Evolutionary conservation across 2,888 invertebrate genomes (phyloP).

Genomic region (Drosophila quasianomalipes): DNA sequence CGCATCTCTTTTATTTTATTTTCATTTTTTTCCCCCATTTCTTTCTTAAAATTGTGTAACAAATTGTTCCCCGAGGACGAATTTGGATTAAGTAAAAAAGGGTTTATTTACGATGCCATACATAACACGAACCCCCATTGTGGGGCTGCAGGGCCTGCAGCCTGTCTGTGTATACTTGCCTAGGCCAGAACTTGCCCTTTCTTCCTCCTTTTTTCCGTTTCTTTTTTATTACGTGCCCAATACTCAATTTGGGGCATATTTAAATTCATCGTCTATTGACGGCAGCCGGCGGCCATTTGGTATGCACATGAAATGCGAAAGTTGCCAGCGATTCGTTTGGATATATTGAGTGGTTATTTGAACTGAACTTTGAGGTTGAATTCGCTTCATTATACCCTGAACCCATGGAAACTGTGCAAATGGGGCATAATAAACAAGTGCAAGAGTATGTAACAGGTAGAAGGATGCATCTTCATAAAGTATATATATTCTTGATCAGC

Average conservation of each 20-base stretch:
- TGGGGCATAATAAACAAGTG: not conserved
- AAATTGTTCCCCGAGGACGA: conserved; percentile 81
- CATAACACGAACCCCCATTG: conserved; percentile 58
- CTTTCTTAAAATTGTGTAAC: conserved; percentile 77
- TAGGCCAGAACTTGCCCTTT: conserved; percentile 18
- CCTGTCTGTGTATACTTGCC: conserved; percentile 30
- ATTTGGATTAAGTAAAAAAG: conserved; percentile 81
- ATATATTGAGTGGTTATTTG: conserved; percentile 81
- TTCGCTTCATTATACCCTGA: conserved; percentile 67
- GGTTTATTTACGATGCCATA: conserved; percentile 81
- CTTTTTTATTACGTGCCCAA: conserved; percentile 80
- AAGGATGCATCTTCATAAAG: not conserved
- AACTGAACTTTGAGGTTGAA: conserved; percentile 80
- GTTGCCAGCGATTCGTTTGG: conserved; percentile 42
- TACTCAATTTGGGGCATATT: conserved; percentile 80
- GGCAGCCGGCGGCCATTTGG: conserved; percentile 74
- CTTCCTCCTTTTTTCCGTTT: conserved; percentile 12
- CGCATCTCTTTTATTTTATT: conserved; percentile 30
- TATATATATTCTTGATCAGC: not conserved
- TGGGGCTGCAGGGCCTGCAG: conserved; percentile 16
- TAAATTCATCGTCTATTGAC: conserved; percentile 81
- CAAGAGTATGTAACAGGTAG: not conserved
- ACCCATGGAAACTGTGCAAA: not conserved
- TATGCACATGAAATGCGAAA: conserved; percentile 74
- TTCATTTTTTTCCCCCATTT: conserved; percentile 22